These are phyloP conservation scores for Gymnodraco acuticeps DNA, from an alignment of 2,797 vertebrate species.

Conservation along the genomic window DNA sequence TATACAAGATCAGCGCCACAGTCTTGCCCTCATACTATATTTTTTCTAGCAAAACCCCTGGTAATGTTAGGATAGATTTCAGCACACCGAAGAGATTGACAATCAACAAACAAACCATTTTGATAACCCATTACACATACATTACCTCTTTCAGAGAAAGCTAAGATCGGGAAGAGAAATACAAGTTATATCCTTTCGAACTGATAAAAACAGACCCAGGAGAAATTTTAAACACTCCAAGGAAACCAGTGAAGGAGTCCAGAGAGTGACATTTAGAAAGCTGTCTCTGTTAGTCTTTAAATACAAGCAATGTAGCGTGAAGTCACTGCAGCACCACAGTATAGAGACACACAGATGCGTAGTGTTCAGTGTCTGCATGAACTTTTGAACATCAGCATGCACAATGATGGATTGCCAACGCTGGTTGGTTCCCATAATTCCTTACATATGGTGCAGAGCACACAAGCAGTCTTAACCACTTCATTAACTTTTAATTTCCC, in stretches of 20 bases:
- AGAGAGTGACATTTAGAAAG: constrained; percentile 14
- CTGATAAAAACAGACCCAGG: not conserved
- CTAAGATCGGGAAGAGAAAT: not conserved
- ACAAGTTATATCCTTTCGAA: constrained; percentile 2
- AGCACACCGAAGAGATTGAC: too few species aligned
- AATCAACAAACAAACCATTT: too few species aligned
- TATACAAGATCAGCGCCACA: too few species aligned
- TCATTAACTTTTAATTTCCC: constrained; percentile 90
- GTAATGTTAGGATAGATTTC: too few species aligned
- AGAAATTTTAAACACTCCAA: not conserved
- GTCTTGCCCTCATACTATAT: too few species aligned
- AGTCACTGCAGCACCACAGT: not conserved
- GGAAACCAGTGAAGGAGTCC: constrained; percentile 2
- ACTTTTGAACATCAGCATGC: constrained; percentile 46
- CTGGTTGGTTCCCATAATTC: constrained; percentile 57
- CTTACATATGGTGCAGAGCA: constrained; percentile 64
- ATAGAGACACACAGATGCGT: constrained; percentile 15
- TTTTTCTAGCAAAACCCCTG: too few species aligned
- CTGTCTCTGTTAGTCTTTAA: not conserved
- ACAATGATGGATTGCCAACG: constrained; percentile 72
- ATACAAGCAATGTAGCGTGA: not conserved
- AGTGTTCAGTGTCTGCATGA: constrained; percentile 37
- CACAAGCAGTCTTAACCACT: constrained; percentile 73
- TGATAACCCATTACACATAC: too few species aligned
- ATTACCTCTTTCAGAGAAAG: not conserved